These are phyloP conservation scores for Parazoanthus darwini DNA, from an alignment of 92 coral and sea anemone genomes.

Conservation along the genomic window DNA sequence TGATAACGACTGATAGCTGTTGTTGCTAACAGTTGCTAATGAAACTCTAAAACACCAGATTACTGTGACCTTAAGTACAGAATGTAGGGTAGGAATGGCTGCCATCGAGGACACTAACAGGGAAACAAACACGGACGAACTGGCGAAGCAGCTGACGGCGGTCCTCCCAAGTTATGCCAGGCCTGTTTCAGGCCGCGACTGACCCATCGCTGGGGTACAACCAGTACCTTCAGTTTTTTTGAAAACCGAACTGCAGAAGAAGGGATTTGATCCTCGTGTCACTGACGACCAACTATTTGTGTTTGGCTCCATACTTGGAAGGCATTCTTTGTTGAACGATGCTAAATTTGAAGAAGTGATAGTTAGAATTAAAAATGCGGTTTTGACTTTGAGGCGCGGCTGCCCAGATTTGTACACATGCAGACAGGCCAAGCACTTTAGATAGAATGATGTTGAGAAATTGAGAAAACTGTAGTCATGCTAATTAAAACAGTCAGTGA, in stretches of 20 bases:
- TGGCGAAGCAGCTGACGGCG: slow-evolving; percentile 21
- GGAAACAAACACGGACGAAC: slow-evolving; percentile 23
- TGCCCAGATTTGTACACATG: neutral
- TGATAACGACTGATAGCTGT: too few species aligned
- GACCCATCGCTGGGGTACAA: slow-evolving; percentile 20
- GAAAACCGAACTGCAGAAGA: slow-evolving; percentile 35
- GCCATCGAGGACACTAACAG: slow-evolving; percentile 49
- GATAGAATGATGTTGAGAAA: too few species aligned
- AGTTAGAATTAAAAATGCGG: neutral
- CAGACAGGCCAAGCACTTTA: too few species aligned
- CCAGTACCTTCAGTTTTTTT: slow-evolving; percentile 42
- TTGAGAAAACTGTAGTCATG: too few species aligned
- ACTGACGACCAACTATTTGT: slow-evolving; percentile 38
- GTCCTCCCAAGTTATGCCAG: slow-evolving; percentile 39
- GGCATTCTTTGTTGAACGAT: slow-evolving; percentile 7
- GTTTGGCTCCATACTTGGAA: slow-evolving; percentile 35
- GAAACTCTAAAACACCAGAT: neutral
- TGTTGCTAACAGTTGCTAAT: too few species aligned
- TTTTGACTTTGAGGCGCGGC: neutral
- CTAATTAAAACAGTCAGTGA: too few species aligned
- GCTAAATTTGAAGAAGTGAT: neutral
- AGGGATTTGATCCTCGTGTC: slow-evolving; percentile 37
- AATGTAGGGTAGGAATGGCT: slow-evolving; percentile 58
- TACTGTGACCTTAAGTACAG: neutral
- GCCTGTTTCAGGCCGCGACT: slow-evolving; percentile 42